phyloP scores from a whole-genome alignment of 2,797 vertebrate species.

The Alectoris magna region DNA sequence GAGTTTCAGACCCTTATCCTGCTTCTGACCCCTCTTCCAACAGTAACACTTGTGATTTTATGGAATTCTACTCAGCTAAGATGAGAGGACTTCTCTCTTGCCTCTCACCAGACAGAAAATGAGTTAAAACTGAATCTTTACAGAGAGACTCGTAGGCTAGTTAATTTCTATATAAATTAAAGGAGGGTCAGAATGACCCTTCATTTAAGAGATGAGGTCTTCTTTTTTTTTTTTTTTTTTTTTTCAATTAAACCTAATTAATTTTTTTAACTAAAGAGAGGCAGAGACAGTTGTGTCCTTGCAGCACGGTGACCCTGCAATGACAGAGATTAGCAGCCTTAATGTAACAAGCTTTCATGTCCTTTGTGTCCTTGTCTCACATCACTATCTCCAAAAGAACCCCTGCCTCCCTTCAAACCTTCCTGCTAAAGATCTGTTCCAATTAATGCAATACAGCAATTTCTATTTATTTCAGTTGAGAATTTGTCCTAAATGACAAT shows the following conservation, averaged over 20 bases:
- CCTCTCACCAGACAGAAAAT: background rate
- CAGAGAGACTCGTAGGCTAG: background rate
- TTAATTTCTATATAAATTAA: background rate
- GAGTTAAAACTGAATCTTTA: background rate
- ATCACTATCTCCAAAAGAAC: background rate
- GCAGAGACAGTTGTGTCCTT: background rate
- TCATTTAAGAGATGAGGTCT: background rate
- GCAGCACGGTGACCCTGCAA: background rate
- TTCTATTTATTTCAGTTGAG: background rate
- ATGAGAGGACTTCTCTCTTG: background rate
- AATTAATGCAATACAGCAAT: background rate
- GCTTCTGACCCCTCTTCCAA: background rate
- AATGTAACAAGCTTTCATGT: background rate
- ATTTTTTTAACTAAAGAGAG: background rate
- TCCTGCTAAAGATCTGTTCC: background rate
- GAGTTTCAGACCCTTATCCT: slow-evolving; percentile 21
- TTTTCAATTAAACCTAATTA: background rate
- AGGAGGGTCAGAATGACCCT: background rate
- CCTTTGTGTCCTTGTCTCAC: background rate
- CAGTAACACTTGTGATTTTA: background rate
- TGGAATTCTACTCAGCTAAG: background rate
- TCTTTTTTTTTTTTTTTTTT: background rate
- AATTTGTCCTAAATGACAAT: background rate
- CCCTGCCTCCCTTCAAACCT: background rate
- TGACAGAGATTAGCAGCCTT: background rate